A percentile compares a stretch with the other conserved stretches of the same genome.
phyloP scores from a whole-genome alignment of 2,797 vertebrate species.

The Trematomus bernacchii region DNA sequence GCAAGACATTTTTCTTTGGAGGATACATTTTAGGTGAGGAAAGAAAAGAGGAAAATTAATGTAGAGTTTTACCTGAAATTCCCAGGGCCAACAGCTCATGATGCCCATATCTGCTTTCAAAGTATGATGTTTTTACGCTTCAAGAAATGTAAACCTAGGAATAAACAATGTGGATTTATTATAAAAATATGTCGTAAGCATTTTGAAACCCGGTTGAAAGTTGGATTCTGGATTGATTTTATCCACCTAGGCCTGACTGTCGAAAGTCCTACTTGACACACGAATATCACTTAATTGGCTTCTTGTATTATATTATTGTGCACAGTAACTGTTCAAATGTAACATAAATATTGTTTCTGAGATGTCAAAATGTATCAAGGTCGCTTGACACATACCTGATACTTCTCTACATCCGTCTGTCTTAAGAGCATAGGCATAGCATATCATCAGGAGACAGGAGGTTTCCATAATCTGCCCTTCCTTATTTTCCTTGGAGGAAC shows the following conservation, averaged over 20 bases:
- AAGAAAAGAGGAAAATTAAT: conserved; percentile 10
- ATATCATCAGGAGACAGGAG: conserved; percentile 78
- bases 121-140: conserved; percentile 28
- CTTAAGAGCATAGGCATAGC: conserved; percentile 69
- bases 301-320: conserved; percentile 68
- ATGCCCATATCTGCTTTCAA: conserved; percentile 28
- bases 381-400: conserved; percentile 81
- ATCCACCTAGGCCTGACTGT: conserved; percentile 44
- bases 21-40: conserved; percentile 17
- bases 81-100: not conserved
- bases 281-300: conserved; percentile 61
- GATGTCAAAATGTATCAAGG: conserved; percentile 62
- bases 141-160: conserved; percentile 2
- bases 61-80: conserved; percentile 2
- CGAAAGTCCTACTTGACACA: conserved; percentile 56
- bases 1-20: not conserved
- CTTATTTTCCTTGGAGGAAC: conserved; percentile 78
- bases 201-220: conserved; percentile 25
- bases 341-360: conserved; percentile 72
- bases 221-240: conserved; percentile 39
- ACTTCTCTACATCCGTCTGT: conserved; percentile 80
- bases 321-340: conserved; percentile 68
- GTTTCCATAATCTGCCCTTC: conserved; percentile 78
- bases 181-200: conserved; percentile 32
- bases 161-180: conserved; percentile 17